Percentiles rank a stretch among this genome's conserved stretches.
These are phyloP conservation scores for Ommatoiulus sabulosus DNA, from an alignment of 2,888 invertebrate species.

Conservation along the genomic window DNA sequence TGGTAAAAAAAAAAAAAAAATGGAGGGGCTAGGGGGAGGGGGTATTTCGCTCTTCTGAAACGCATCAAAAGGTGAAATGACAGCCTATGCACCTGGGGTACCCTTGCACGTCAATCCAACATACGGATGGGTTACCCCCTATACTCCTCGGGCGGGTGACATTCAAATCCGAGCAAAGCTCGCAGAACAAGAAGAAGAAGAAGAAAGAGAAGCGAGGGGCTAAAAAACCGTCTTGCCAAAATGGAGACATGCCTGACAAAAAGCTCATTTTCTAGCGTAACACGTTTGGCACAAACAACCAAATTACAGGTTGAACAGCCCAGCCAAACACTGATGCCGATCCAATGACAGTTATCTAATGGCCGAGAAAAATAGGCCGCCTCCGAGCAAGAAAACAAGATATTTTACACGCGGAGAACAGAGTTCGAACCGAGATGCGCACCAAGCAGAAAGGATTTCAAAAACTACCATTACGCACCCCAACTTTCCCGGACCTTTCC, in stretches of 20 bases:
- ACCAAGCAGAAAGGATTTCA: neutral
- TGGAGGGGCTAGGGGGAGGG: neutral
- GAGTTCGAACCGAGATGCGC: constrained; percentile 25
- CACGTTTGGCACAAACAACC: constrained; percentile 54
- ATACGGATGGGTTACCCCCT: constrained; percentile 44
- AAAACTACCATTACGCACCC: constrained; percentile 5
- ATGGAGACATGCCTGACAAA: constrained; percentile 52
- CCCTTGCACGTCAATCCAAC: constrained; percentile 51
- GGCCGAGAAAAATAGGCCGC: constrained; percentile 24
- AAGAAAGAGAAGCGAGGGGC: constrained; percentile 24
- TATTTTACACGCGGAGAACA: constrained; percentile 48
- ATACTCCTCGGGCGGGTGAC: constrained; percentile 42
- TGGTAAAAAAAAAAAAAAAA: neutral
- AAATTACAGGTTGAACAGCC: constrained; percentile 54
- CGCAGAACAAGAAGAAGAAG: constrained; percentile 1
- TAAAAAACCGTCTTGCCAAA: constrained; percentile 49
- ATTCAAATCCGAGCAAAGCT: constrained; percentile 48
- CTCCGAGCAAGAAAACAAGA: constrained; percentile 47
- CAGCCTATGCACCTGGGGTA: constrained; percentile 46
- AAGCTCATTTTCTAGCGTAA: constrained; percentile 42
- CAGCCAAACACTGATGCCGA: constrained; percentile 42
- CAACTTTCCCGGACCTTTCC: neutral
- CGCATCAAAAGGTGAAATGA: constrained; percentile 41
- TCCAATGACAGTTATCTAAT: constrained; percentile 51
- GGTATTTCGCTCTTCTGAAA: constrained; percentile 13